Base-by-base conservation (phyloP, 2,113 vertebrate species). In the Oreochromis tanganicae region DNA sequence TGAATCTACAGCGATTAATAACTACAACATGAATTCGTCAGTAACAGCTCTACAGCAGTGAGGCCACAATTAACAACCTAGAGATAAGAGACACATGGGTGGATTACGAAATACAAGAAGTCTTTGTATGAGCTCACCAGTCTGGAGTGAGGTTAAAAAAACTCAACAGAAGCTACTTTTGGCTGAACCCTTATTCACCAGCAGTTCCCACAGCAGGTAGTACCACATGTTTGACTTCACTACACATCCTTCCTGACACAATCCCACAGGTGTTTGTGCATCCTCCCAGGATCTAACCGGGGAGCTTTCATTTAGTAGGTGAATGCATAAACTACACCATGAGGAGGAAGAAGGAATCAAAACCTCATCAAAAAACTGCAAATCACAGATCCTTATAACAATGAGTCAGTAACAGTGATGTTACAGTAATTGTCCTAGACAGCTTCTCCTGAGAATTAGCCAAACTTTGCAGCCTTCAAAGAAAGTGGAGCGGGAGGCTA, bases 11-110 rank as follows among this genome's bases (percentile, higher is more conserved):
- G 68, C 9, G 1, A 48, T 16, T 48, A 48, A 75, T 5, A 48
- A 48, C 32, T 4, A 66, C 32, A 66, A 0, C 24, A 0, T 48
- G 68, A 48, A 48, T 48, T 19, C 0, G 36, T 71, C 36, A 71
- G 14, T 19, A 75, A 75, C 41, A 73, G 43, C 43, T 75, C 14
- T 46, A 4, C 21, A 41, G 0, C 36, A 41, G 63, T 14, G 63
- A 71, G 36, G n/a, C n/a, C 0, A 7, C 13, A 41, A 68, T 41
- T 3, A 68, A 68, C 36, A 41, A 41, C n/a, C 11, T 24, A 71
- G 66, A 41, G 66, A 71, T 43, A 43, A 43, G n/a, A 71, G 63
- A 68, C 63, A 68, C 63, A 21, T 9, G 19, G 0, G 63, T 41
- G 19, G 36, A 41, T 68, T 68, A 41, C 41, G 36, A 68, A 68